Evolutionary conservation across 2,888 invertebrate species (phyloP), one percentile per base, ranked within the genome.

Genomic region (Tenthredo livida): DNA sequence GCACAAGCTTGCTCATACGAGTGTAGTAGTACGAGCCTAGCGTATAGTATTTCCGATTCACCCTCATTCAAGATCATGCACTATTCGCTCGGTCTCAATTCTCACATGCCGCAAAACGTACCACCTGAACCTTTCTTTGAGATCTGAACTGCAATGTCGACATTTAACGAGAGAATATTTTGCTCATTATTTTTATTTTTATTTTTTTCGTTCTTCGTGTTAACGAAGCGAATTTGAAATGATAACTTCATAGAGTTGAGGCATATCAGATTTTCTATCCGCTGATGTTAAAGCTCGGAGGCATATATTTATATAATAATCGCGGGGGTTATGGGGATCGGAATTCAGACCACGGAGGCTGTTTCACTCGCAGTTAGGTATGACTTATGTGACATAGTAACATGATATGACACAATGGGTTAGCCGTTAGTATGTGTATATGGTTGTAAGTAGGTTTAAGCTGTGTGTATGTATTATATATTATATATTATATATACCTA

Each of bases 371-470:
- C 67, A 67, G 33, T 67, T 67, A 29, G 61, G 17, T 67, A 67
- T 67, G 67, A 67, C 67, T 67, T 67, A 67, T 67, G 67, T 67
- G 67, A 33, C 67, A 67, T 4, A 33, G 33, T 33, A 67, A 67
- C 67, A 67, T 33, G 67, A 67, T 67, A 67, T 25, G 67, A 67
- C 67, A 67, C 67, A 67, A 67, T 67, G 33, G 67, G 29, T 67
- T 33, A 33, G 25, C 12, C 29, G 67, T 29, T 25, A 33, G 67
- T 6, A 29, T 33, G 10, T 61, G 21, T 25, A 21, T 12, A 21
- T 12, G 12, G 61, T 61, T 61, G 67, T 67, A 33, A 67, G 29
- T 33, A 67, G 33, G 33, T 33, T 47, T 47, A 15, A 25, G 25
- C 17, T 5, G n/a, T 17, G 9, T 12, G 4, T 61, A 33, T n/a